Evolutionary conservation across 1,140 invertebrate species (phyloP), one percentile per base, ranked within the genome.

Genomic region (Neocloeon triangulifer): DNA sequence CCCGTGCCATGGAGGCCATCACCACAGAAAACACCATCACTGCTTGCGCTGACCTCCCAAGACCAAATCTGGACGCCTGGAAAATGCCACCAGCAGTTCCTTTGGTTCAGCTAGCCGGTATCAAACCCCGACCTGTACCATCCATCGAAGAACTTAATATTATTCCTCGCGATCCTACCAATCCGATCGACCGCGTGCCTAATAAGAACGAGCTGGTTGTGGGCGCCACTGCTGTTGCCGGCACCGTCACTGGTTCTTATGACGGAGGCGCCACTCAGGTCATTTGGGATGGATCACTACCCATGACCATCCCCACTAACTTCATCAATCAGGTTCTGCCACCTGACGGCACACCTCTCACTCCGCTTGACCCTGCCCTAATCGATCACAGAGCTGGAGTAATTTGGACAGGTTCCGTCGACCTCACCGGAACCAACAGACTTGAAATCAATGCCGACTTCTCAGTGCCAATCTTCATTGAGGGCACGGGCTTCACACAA

Each of bases 1-100:
- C 62, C 5, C 55, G 69, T 39, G 77, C 86, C 0, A 88, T 94
- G 72, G 53, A 62, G 29, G 57, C 57, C 0, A 42, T 63, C 1
- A 52, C 47, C 1, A 26, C 47, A n/a, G 52, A 52, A 2, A 81
- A 82, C 53, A 58, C 59, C 0, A 53, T 69, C 6, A 50, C 70
- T 7, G 53, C 62, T 30, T 81, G 77, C 43, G 51, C 51, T 22
- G 53, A 64, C 28, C 43, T 73, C 21, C 56, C 59, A 3, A 44
- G 56, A 10, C 51, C 65, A 1, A 53, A 66, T 37, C 58, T 77
- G n/a, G 39, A 43, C 9, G 40, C 56, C 0, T 82, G 75, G 75
- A 55, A 67, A 48, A 32, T 12, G 5, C 19, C 12, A 12, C 4
- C 12, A 17, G 15, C 16, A 14, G 12, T 5, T 7, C 16, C 16